Base-by-base conservation (phyloP, 2,113 vertebrate genomes). In the Cinclus cinclus region DNA sequence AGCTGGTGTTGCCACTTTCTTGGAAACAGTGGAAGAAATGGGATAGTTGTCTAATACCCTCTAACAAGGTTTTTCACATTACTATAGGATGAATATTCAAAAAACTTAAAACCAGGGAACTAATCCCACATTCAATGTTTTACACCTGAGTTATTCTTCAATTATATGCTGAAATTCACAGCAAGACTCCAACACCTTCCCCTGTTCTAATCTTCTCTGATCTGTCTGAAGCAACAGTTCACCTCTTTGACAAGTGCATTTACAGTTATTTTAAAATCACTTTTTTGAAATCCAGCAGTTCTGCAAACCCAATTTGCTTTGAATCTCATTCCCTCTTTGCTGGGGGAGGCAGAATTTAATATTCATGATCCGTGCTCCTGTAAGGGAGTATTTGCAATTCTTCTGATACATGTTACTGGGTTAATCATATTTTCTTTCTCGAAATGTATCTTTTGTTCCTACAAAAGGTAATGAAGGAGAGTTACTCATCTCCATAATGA, bases 401-500 rank as follows among this genome's bases (percentile, higher is more conserved):
- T 94, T 92, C 82, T 95, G 79, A 95, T 93, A 84, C 87, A 41
- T 76, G 76, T 78, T 95, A 94, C 73, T 82, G 64, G 79, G 91
- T 93, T 95, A 87, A 91, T 95, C 42, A 90, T 84, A 76, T 96
- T 92, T 95, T 86, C 78, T 91, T 92, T 94, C 42, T 82, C 63
- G 83, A 92, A 81, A 94, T 58, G 11, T 85, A 83, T 78, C 83
- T 92, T 97, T 96, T 97, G 92, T 95, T 94, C 92, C 67, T 92
- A 89, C 75, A 83, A 85, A 85, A 96, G 68, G 78, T 91, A 94
- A 91, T 65, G 87, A 95, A 92, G 87, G 73, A 95, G 89, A 76
- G 50, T 92, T 96, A 94, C 74, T 95, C 90, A 92, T 92, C 92
- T 95, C 89, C 70, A 89, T 85, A 96, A 95, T 88, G 89, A 95